Conservation (phyloP, 2,113 vertebrate genomes). For the Stegostoma tigrinum region DNA sequence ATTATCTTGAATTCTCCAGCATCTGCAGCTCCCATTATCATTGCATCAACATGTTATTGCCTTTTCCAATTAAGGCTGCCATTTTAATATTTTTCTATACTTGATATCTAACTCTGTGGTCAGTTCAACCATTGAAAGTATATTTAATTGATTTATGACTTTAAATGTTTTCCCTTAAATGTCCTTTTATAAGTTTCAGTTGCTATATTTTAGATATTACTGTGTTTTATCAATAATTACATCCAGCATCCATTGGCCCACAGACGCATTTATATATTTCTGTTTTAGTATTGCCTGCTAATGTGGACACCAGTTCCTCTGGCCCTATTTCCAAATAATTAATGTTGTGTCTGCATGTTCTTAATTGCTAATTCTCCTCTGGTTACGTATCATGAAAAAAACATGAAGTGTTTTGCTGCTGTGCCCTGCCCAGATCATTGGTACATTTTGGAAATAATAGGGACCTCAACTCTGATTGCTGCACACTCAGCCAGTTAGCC, state of each 20-base stretch:
- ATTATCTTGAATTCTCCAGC: too few species aligned
- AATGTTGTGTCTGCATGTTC: background rate
- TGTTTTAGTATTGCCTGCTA: background rate
- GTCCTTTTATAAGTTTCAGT: background rate
- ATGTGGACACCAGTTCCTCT: background rate
- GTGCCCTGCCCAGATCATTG: background rate
- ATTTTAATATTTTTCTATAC: background rate
- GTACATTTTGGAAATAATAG: background rate
- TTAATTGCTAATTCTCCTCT: background rate
- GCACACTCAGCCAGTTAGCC: background rate
- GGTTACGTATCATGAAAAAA: background rate
- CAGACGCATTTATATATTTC: background rate
- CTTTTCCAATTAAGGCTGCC: background rate
- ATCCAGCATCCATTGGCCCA: background rate
- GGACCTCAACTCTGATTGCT: background rate
- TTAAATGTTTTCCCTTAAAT: background rate
- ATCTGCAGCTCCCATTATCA: too few species aligned
- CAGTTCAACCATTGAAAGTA: background rate
- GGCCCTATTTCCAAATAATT: background rate
- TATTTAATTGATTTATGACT: background rate
- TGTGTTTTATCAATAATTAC: background rate
- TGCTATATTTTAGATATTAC: background rate
- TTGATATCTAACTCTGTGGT: background rate
- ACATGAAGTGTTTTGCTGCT: background rate
- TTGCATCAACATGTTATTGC: background rate